Evolutionary conservation across 2,113 vertebrate genomes (phyloP).

Genomic region (Malaclemys terrapin): DNA sequence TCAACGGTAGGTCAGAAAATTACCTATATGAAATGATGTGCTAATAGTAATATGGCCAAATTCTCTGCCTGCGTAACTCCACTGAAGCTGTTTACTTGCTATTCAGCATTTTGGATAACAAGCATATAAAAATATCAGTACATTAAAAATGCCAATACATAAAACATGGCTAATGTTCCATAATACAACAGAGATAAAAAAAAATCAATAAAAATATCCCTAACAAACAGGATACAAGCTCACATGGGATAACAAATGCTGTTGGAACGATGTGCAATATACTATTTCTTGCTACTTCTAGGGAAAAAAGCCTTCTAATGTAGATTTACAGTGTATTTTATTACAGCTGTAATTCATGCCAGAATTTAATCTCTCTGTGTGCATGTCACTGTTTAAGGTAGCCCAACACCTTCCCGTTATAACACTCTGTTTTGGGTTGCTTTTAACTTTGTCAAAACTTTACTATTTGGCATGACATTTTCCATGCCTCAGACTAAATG

Average conservation of each 20-base stretch:
- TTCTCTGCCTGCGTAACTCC: background rate
- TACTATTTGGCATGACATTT: rapidly evolving
- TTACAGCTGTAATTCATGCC: background rate
- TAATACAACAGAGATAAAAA: background rate
- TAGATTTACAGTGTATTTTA: background rate
- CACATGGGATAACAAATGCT: rapidly evolving
- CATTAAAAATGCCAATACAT: rapidly evolving
- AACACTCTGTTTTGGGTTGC: background rate
- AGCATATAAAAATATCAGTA: rapidly evolving
- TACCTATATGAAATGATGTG: background rate
- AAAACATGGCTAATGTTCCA: background rate
- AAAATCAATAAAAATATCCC: background rate
- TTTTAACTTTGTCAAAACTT: background rate
- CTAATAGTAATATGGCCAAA: background rate
- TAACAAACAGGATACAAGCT: background rate
- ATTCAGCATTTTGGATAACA: rapidly evolving
- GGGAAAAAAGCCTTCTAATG: rapidly evolving
- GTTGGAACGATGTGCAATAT: rapidly evolving
- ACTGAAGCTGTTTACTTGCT: background rate
- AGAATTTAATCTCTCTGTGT: background rate
- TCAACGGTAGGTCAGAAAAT: background rate
- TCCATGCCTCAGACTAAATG: background rate
- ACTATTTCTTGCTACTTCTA: rapidly evolving
- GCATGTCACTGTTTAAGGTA: background rate
- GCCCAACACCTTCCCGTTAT: background rate